A percentile compares a stretch with the other conserved stretches of the same genome.
Evolutionary conservation across 2,113 vertebrate genomes (phyloP).

Genomic region (Prietella phreatophila): DNA sequence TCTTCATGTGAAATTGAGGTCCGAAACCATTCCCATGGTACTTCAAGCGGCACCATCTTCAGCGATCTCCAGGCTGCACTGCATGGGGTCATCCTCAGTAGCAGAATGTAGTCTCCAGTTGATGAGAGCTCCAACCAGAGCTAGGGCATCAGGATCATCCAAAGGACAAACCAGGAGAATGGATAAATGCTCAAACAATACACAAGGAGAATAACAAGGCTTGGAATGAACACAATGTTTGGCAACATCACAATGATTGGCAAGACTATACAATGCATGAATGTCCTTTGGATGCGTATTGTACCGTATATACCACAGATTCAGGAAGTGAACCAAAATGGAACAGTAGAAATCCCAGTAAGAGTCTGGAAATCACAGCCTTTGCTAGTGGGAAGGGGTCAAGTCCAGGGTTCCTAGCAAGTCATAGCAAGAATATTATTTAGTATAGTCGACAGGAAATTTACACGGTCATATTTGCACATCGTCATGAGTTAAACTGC

Average conservation of each 20-base stretch:
- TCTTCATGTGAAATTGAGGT: too few relatives aligned
- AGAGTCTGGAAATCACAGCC: neutral
- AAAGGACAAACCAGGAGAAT: neutral
- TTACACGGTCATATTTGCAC: neutral
- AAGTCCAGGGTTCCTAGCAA: neutral
- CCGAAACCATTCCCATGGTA: too few relatives aligned
- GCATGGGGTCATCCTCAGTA: too few relatives aligned
- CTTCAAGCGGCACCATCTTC: too few relatives aligned
- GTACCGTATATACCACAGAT: neutral
- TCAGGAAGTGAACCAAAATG: neutral
- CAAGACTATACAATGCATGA: neutral
- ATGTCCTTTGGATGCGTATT: neutral
- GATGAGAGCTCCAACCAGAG: too few relatives aligned
- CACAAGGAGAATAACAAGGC: neutral
- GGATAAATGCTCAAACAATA: neutral
- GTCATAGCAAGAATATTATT: neutral
- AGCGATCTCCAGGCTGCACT: too few relatives aligned
- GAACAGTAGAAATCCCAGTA: neutral
- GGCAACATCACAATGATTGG: neutral
- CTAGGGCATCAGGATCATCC: neutral
- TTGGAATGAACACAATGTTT: neutral
- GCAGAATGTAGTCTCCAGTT: too few relatives aligned
- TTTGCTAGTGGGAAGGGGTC: neutral
- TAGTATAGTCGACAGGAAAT: neutral
- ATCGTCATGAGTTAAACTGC: neutral